phyloP scores from a whole-genome alignment of 1,140 invertebrate species.

The Acyrthosiphon pisum region DNA sequence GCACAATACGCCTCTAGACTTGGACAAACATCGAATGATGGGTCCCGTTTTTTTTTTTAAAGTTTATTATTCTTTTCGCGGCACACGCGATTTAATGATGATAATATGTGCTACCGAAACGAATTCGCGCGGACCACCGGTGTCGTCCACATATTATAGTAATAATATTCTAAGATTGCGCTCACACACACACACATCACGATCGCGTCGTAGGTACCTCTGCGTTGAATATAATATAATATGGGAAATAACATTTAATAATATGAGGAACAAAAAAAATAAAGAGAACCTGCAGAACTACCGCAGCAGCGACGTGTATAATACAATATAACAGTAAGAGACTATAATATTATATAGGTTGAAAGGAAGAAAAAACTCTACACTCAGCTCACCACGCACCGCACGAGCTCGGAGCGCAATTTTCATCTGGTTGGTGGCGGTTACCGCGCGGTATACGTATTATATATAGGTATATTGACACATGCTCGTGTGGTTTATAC shows the following conservation, averaged over 20 bases:
- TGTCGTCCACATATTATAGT: neutral
- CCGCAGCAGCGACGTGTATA: no score
- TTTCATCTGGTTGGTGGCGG: neutral
- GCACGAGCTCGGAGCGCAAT: neutral
- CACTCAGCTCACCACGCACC: neutral
- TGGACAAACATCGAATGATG: neutral
- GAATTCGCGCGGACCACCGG: conserved; percentile 42
- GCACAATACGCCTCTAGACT: neutral
- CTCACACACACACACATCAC: neutral
- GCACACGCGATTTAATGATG: neutral
- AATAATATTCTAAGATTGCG: neutral
- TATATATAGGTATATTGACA: neutral
- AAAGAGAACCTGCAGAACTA: neutral
- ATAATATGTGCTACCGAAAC: conserved; percentile 28
- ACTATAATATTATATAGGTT: neutral
- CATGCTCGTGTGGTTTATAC: neutral
- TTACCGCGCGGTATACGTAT: neutral
- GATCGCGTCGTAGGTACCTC: neutral
- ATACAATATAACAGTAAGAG: neutral
- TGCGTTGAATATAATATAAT: neutral
- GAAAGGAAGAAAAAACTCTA: neutral
- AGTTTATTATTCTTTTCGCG: neutral
- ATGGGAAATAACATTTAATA: neutral
- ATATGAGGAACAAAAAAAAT: neutral
- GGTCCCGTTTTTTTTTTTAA: neutral